Percentiles rank a stretch among this genome's conserved stretches.
Evolutionary conservation across 2,113 vertebrate species (phyloP).

Genomic region (Recurvirostra avosetta): DNA sequence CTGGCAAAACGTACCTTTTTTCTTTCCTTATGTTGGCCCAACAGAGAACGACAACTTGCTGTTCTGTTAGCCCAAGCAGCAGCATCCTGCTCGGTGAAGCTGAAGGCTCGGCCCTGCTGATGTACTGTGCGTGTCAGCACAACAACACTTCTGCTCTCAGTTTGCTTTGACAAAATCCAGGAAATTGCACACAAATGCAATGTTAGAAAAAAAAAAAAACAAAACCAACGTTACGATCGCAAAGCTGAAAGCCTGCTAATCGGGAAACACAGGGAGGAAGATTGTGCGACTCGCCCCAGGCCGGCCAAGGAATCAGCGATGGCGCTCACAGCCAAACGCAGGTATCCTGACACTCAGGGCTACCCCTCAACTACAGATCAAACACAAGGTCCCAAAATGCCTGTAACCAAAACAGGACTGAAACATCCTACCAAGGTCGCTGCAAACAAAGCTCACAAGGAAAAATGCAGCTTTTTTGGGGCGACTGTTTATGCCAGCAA

Average conservation of each 20-base stretch:
- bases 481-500: background rate
- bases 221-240: rapidly evolving
- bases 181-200: background rate
- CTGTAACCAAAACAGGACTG: background rate
- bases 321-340: rapidly evolving
- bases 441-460: background rate
- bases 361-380: background rate
- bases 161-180: background rate
- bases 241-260: background rate
- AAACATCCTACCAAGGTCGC: background rate
- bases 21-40: background rate
- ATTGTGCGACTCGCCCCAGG: background rate
- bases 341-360: background rate
- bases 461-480: background rate
- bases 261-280: background rate
- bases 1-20: background rate
- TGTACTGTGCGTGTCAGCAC: background rate
- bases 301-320: rapidly evolving
- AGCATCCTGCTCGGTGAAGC: background rate
- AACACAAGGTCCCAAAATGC: background rate
- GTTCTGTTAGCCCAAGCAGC: background rate
- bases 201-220: background rate
- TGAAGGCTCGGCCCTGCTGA: background rate
- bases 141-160: background rate
- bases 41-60: background rate